Evolutionary conservation across 2,113 vertebrate genomes (phyloP), one percentile per base, ranked within the genome.

Genomic region (Varanus salvator): DNA sequence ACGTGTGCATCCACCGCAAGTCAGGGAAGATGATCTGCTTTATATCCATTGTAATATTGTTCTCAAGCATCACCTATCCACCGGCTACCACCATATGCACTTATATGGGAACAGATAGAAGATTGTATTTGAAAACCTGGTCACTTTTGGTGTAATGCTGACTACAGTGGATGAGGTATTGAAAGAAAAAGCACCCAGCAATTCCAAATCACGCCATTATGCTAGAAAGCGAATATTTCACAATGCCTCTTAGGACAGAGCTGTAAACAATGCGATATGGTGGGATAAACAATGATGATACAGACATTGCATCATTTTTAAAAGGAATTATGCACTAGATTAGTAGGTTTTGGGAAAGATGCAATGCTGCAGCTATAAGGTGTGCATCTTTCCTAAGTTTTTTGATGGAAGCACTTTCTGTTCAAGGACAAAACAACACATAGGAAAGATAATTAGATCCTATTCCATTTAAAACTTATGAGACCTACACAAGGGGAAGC

Each of bases 391-490:
- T 88, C 44, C 92, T 88, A 88, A 88, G 86, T 66, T 50, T 87
- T 93, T 92, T 31, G 75, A 85, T 80, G 93, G 84, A 83, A 11
- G 8, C 91, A 93, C 92, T 92, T 85, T 57, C 78, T 80, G 91
- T 92, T 94, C 92, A 83, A 92, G 95, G 93, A 93, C 94, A 95
- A 97, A 95, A 90, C 60, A 94, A 92, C 75, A 76, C 94, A 75
- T 4, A 27, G 57, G 72, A 91, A 75, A 75, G 83, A 90, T 81
- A 38, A 97, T 95, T 95, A 94, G 94, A 96, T 93, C 93, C 95
- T 94, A 89, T 95, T 95, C 92, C 94, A 82, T 92, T 96, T 95
- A 96, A 90, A 90, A 96, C 94, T 94, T 87, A 88, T 80, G 50
- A 93, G 92, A 91, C 85, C 93, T 95, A 94, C 93, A 88, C 95